phyloP scores from a whole-genome alignment of 2,888 invertebrate species.

The Callimorpha dominula region DNA sequence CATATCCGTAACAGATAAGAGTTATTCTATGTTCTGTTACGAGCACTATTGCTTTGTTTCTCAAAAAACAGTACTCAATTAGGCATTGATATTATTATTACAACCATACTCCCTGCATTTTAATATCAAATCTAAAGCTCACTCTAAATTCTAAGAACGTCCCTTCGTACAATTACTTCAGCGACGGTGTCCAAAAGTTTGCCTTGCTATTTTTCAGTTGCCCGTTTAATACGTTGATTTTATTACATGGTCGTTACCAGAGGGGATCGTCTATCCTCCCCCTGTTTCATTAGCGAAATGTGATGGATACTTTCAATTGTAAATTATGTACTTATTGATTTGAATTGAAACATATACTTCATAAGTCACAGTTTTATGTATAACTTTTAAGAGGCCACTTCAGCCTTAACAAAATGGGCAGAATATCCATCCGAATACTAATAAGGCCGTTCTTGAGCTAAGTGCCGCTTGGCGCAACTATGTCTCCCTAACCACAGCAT shows the following conservation, averaged over 20 bases:
- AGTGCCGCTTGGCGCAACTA: conserved; percentile 51
- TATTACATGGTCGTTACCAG: conserved; percentile 36
- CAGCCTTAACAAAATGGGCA: conserved; percentile 41
- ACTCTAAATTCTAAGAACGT: conserved; percentile 26
- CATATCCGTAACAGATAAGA: neutral
- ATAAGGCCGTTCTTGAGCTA: conserved; percentile 56
- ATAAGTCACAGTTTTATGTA: conserved; percentile 18
- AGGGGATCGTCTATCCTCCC: conserved; percentile 31
- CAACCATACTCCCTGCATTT: conserved; percentile 22
- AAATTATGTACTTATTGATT: conserved; percentile 16
- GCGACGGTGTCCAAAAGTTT: conserved; percentile 39
- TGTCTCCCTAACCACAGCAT: conserved; percentile 56
- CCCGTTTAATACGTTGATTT: conserved; percentile 41
- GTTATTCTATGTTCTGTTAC: conserved; percentile 25
- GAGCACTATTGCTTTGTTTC: conserved; percentile 34
- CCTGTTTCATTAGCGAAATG: conserved; percentile 30
- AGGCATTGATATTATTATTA: conserved; percentile 28
- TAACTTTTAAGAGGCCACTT: conserved; percentile 23
- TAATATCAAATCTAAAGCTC: conserved; percentile 34
- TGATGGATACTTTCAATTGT: conserved; percentile 24
- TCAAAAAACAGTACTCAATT: conserved; percentile 32
- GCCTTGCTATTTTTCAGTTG: conserved; percentile 26
- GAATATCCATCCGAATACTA: conserved; percentile 49
- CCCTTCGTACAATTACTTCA: conserved; percentile 33
- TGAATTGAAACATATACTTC: conserved; percentile 20